Base-by-base conservation (phyloP, 1,140 invertebrate genomes). In the Trachymyrmex septentrionalis region DNA sequence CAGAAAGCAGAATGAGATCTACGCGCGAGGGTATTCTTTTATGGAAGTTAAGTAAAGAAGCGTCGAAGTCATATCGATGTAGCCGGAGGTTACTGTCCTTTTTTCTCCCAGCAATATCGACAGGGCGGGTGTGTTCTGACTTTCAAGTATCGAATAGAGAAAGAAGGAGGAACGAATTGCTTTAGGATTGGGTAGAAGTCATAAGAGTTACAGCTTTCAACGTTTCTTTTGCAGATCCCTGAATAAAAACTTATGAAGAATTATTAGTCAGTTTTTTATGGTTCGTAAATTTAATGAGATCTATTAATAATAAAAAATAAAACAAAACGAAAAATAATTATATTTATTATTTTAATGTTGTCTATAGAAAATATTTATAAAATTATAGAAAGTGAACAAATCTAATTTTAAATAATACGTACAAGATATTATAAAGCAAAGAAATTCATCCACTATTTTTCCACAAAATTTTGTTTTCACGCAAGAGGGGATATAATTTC, bases 41-140 rank as follows among this genome's bases (percentile, higher is more conserved):
- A 63, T 88, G 50, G 50, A 63, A 86, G 84, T 67, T 86, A 89
- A 89, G 76, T 86, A 89, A 81, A 84, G 76, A 86, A 88, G 66
- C 75, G 57, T 50, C 59, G 10, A 3, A 66, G 14, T 77, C 5
- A 50, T 63, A 67, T 34, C 53, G 63, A 50, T 24, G 38, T 57
- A 73, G 34, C 6, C n/a, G 19, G 38, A 30, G 55, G 24, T 63
- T 50, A 66, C 61, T 53, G 76, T 80, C 44, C 55, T 75, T 34
- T 44, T 84, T 63, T 50, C 24, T 53, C 0, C 16, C 19, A 10
- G 6, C 24, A 44, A 12, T 61, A 82, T 82, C 38, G 55, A 73
- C 14, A 24, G 34, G 27, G 24, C 38, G 19, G 69, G 75, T 73
- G 55, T 34, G 55, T 84, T 75, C n/a, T 27, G 55, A 82, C 38